phyloP scores from a whole-genome alignment of 2,113 vertebrate species.

The Cacatua alba region DNA sequence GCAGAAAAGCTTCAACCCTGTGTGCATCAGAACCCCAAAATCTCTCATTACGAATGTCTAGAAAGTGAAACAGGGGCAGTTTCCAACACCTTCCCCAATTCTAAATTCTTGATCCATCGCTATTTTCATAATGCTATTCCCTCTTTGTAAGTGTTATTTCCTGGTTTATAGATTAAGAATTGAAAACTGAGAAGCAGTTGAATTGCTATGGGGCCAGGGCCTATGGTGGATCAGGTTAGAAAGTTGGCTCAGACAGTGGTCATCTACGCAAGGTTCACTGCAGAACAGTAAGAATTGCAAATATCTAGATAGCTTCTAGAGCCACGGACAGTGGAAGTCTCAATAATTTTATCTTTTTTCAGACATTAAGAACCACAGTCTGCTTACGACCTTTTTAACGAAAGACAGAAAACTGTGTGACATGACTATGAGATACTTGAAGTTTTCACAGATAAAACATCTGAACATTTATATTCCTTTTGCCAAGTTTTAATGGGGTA shows the following conservation, averaged over 20 bases:
- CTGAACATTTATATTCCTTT: background rate
- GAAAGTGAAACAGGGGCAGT: background rate
- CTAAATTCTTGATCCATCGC: background rate
- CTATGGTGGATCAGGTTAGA: accelerated
- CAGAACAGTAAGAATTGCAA: background rate
- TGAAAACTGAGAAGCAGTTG: background rate
- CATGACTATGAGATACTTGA: background rate
- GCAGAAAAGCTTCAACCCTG: background rate
- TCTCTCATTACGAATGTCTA: background rate
- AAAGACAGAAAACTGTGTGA: background rate
- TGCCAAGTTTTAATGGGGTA: background rate
- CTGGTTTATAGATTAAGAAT: background rate
- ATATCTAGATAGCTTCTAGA: background rate
- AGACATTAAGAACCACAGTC: background rate
- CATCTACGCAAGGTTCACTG: background rate
- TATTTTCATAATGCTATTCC: background rate
- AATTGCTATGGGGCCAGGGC: background rate
- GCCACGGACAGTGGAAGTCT: background rate
- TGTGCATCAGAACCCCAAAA: background rate
- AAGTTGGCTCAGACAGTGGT: background rate
- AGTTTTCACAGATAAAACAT: background rate
- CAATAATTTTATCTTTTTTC: background rate
- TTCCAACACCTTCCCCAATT: background rate
- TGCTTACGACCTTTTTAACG: background rate
- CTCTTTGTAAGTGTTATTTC: background rate